Base-by-base conservation (phyloP, 1,140 invertebrate species). In the Scaptomyza montana region DNA sequence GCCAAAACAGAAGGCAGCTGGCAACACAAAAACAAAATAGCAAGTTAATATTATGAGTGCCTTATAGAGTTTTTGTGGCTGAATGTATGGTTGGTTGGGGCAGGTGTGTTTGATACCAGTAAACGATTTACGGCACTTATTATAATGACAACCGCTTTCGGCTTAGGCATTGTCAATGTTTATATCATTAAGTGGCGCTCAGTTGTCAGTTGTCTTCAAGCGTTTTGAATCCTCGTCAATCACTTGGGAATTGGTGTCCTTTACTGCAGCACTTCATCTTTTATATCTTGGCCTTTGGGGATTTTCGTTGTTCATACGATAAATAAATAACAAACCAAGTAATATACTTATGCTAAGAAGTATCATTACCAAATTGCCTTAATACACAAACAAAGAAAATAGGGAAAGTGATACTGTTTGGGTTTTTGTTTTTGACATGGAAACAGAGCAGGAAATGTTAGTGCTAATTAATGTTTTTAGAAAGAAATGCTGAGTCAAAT, bases 1-100 rank as follows among this genome's bases (percentile, higher is more conserved):
- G 74, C 70, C 56, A 39, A 39, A 50, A 46, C 39, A 36, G 28
- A 49, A 33, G 10, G 33, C 33, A 39, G 6, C n/a, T 43, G 9
- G 7, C 43, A n/a, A 33, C 8, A 61, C 47, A 67, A 50, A 25
- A 49, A 5, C 59, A 77, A 51, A 89, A 66, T 68, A 63, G 69
- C 65, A 89, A 82, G 89, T 89, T 82, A 82, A 89, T 87, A 82
- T 66, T 77, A 67, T 77, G 69, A 73, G 63, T 68, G 60, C 49
- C 68, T 47, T 16, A 47, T 5, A 43, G n/a, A 57, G 33, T 25
- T 21, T 30, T n/a, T n/a, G 39, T 43, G 10, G 39, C 10, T 43
- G 39, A 3, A 8, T 36, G 33, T 7, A 9, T 36, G 0, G 7
- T 1, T 36, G 33, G 7, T 36, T n/a, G 47, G 59, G 13, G 13